Conservation (phyloP, 2,113 vertebrate species). For the Abramis brama region DNA sequence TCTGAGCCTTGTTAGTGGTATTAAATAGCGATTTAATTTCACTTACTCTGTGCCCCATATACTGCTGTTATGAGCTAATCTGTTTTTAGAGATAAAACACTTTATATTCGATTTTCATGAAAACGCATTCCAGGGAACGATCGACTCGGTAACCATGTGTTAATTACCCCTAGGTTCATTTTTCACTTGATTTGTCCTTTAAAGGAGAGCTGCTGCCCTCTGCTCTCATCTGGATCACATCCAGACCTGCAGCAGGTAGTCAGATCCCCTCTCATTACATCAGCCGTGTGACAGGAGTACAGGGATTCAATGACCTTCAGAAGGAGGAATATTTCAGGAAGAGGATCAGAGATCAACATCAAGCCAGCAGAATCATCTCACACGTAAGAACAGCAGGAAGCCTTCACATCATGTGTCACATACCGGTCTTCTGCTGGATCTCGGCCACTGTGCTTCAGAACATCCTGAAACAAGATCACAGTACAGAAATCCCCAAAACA, state of each 20-base stretch:
- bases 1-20: too few species aligned
- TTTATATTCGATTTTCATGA: too few species aligned
- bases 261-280: constrained; percentile 17
- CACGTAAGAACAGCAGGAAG: constrained; percentile 5
- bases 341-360: neutral
- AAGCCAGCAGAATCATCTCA: constrained; percentile 13
- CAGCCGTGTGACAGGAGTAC: constrained; percentile 32
- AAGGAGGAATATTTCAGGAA: constrained; percentile 36
- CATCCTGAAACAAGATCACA: constrained; percentile 9
- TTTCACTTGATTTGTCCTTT: too few species aligned
- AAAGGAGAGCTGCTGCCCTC: constrained; percentile 16
- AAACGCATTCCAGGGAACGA: too few species aligned
- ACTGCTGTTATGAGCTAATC: too few species aligned
- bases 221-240: constrained; percentile 37
- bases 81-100: too few species aligned
- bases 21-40: too few species aligned
- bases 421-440: constrained; percentile 38
- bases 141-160: too few species aligned
- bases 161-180: too few species aligned
- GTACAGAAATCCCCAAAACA: constrained; percentile 16
- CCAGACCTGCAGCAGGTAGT: neutral
- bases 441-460: constrained; percentile 28
- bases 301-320: constrained; percentile 25
- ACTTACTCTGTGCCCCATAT: too few species aligned
- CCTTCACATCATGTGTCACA: constrained; percentile 40